Base-by-base conservation (phyloP, 2,113 vertebrate genomes). In the Pterocles orientalis region DNA sequence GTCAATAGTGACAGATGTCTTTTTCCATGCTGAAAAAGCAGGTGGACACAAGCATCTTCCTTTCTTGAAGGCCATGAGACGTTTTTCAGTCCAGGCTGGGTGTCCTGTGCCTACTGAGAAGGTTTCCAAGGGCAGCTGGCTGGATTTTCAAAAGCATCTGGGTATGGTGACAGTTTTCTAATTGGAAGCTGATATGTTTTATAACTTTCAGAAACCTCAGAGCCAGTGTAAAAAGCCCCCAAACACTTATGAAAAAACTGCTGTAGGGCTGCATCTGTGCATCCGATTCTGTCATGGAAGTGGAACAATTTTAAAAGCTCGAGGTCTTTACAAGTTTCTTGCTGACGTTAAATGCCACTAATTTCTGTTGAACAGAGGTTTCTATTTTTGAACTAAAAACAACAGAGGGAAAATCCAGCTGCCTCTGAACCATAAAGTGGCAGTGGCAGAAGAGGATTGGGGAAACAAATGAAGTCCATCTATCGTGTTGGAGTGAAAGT, bases 391-490 rank as follows among this genome's bases (percentile, higher is more conserved):
- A 76, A 14, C 24, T 58, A 17, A 57, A 92, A 82, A 19, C 4
- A 82, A 24, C 31, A 81, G 85, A 60, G 18, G 19, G 51, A 58
- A 77, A 51, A 64, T 36, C 39, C 76, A 92, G 8, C 20, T 1
- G 6, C 58, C 47, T 89, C 47, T 86, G 45, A 57, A 51, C 31
- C 48, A 20, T 36, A 41, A 79, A 87, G 62, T 5, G 2, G 15
- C 86, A 60, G 36, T 61, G 65, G 70, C 70, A 85, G 62, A 62
- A 82, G 29, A 82, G 51, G 36, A 85, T 58, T 50, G 43, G 58
- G 76, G 65, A 94, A 88, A 91, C 25, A 90, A 91, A 95, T 75
- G 23, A 82, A 82, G 81, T 70, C 47, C 54, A 77, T 94, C 79
- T 69, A 77, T 90, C 0, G 28, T 54, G 65, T 50, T 88, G 56